Percentiles rank a stretch among this genome's conserved stretches.
phyloP scores from a whole-genome alignment of 2,888 invertebrate genomes.

The Taphrorychus bicolor region DNA sequence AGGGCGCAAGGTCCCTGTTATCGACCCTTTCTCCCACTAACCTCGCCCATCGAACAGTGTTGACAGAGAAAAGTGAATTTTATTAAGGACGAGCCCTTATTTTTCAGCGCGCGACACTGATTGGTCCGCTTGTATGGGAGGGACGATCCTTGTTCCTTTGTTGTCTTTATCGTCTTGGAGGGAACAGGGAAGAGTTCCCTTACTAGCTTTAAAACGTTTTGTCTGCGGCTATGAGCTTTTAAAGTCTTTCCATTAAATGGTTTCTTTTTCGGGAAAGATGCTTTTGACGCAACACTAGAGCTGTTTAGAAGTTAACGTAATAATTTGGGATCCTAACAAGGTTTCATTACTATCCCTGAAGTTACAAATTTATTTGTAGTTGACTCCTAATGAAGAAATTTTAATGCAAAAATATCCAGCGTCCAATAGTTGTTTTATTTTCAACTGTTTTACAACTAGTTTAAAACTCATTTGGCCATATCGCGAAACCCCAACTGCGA shows the following conservation, averaged over 20 bases:
- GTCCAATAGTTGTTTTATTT: too few relatives aligned
- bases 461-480: too few relatives aligned
- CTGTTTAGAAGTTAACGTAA: too few relatives aligned
- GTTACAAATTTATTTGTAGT: too few relatives aligned
- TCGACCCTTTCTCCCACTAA: slow-evolving; percentile 33
- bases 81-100: slow-evolving; percentile 65
- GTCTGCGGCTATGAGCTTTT: not conserved
- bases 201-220: not conserved
- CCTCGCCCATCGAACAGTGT: slow-evolving; percentile 62
- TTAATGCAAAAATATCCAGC: too few relatives aligned
- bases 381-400: too few relatives aligned
- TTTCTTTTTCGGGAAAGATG: not conserved
- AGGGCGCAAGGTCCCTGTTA: slow-evolving; percentile 38
- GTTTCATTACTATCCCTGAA: too few relatives aligned
- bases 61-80: slow-evolving; percentile 53
- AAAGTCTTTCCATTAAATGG: not conserved
- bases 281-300: too few relatives aligned
- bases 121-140: slow-evolving; percentile 45
- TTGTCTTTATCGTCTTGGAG: not conserved
- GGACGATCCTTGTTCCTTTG: slow-evolving; percentile 46
- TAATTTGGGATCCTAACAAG: too few relatives aligned
- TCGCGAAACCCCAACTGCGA: too few relatives aligned
- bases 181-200: not conserved
- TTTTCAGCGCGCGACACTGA: slow-evolving; percentile 59
- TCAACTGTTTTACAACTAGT: too few relatives aligned